Base-by-base conservation (phyloP, 2,113 vertebrate species). In the Sprattus sprattus region DNA sequence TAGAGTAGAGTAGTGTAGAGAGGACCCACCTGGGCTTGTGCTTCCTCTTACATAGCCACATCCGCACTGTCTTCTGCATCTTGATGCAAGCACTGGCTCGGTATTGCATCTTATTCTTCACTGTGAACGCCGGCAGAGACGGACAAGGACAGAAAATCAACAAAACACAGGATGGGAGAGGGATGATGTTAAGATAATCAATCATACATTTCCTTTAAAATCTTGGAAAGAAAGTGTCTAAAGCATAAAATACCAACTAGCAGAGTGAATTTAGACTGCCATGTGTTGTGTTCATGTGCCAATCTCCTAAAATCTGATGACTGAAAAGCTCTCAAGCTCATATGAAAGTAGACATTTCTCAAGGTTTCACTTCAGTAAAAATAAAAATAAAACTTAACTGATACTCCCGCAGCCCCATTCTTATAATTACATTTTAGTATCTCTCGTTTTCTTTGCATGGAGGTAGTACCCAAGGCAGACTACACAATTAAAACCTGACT, bases 31-130 rank as follows among this genome's bases (percentile, higher is more conserved):
- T 96, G 81, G 98, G 97, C 93, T 97, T 98, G 95, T 99, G 97
- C 89, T 97, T 98, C 91, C 92, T 97, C 94, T 94, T 97, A 95
- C 98, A 99, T 85, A 99, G 96, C 98, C 98, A 99, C 98, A 99
- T 99, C 60, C 98, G 96, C 83, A 99, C 88, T 0, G 96, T 99
- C 93, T 99, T 99, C 90, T 99, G 98, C 92, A 99, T 97, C 92
- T 93, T 94, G 93, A 99, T 94, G 83, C 98, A 99, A 39, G 98
- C 97, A 89, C 90, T 85, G 39, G 97, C 94, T 89, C 98, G 93
- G 44, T 99, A 99, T 90, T 96, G 89, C 86, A 99, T 98, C 94
- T 99, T 99, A 89, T 99, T 96, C 94, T 98, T 99, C 94, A 99
- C 98, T 99, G 93, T 0, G 87, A 82, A 54, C 25, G 28, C 60